Evolutionary conservation across 92 coral and sea anemone species (phyloP).

Genomic region (Palythoa grandiflora): DNA sequence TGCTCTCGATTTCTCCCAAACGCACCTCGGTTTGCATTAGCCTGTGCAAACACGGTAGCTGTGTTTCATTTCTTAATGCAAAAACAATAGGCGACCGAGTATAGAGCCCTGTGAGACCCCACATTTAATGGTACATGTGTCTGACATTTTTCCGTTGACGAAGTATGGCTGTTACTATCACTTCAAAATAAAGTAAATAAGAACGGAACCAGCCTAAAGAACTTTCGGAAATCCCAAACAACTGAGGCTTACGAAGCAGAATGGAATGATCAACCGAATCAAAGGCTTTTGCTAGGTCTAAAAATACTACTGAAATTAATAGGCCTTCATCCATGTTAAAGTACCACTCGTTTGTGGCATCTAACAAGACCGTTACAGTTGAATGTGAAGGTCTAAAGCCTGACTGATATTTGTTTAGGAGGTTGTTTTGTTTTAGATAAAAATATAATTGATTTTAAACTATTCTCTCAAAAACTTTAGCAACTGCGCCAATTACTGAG

Average conservation of each 20-base stretch:
- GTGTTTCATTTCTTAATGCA: no score
- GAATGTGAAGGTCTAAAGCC: conserved; percentile 44
- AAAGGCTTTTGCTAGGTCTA: not conserved
- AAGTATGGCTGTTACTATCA: no score
- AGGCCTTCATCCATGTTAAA: conserved; percentile 23
- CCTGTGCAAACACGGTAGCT: no score
- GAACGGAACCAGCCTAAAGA: not conserved
- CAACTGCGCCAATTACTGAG: conserved; percentile 19
- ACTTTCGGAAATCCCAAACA: not conserved
- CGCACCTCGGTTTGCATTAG: no score
- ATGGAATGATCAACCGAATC: no score
- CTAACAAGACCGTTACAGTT: conserved; percentile 27
- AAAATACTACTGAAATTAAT: conserved; percentile 31
- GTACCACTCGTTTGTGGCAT: conserved; percentile 41
- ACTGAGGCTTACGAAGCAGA: no score
- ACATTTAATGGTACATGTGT: no score
- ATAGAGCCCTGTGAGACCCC: no score
- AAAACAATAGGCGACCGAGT: no score
- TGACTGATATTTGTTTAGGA: conserved; percentile 35
- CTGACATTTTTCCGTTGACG: no score
- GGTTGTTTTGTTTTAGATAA: not conserved
- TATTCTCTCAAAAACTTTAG: conserved; percentile 31
- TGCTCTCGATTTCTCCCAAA: no score
- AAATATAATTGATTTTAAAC: conserved; percentile 11
- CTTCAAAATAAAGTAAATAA: no score